Evolutionary conservation across 2,113 vertebrate species (phyloP).

Genomic region (Oxygymnocypris stewartii): DNA sequence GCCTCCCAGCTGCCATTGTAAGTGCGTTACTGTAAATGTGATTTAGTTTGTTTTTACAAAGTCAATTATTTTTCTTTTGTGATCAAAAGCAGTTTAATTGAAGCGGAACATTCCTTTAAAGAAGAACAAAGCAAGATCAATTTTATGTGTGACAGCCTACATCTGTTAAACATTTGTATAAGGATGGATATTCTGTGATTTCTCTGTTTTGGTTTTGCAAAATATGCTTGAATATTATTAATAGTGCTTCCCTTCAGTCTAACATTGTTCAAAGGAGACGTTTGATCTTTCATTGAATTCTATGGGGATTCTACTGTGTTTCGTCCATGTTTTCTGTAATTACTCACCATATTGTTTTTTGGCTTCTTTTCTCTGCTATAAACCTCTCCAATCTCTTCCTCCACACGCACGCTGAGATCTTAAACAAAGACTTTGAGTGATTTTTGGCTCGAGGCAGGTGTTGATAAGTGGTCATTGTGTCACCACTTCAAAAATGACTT

Average conservation of each 20-base stretch:
- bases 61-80: neutral
- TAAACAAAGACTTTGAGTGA: neutral
- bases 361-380: neutral
- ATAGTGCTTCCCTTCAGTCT: conserved; percentile 7
- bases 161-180: conserved; percentile 12
- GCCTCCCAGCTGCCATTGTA: neutral
- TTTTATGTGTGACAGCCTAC: neutral
- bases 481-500: neutral
- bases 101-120: neutral
- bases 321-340: neutral
- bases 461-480: conserved; percentile 26
- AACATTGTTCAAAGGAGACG: neutral
- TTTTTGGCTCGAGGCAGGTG: neutral
- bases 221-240: conserved; percentile 11
- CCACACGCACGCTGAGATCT: conserved; percentile 6
- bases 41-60: neutral
- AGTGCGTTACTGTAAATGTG: neutral
- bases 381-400: neutral
- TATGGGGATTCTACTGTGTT: neutral
- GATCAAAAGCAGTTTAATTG: neutral
- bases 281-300: conserved; percentile 5
- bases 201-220: conserved; percentile 15
- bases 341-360: conserved; percentile 20
- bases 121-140: neutral
- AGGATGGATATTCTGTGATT: conserved; percentile 1